These are phyloP conservation scores for Oikopleura vanhoeffeni DNA, from an alignment of 23 tunicate genomes.

Conservation along the genomic window DNA sequence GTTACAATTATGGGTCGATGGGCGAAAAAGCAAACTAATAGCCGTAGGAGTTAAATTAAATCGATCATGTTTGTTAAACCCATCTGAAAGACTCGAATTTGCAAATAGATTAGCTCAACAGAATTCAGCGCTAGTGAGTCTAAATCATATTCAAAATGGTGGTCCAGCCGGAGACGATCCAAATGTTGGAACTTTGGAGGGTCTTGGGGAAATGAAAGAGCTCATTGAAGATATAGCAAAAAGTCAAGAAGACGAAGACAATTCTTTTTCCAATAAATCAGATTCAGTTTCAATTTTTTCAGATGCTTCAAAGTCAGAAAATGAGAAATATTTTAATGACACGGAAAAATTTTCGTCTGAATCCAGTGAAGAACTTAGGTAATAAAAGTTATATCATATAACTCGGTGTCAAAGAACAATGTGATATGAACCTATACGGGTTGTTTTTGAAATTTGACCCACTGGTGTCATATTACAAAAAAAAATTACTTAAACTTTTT, in stretches of 20 bases:
- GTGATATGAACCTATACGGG: too few species aligned
- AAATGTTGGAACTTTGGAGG: neutral
- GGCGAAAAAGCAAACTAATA: too few species aligned
- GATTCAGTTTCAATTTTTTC: neutral
- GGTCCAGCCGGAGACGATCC: neutral
- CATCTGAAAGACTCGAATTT: neutral
- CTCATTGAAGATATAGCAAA: neutral
- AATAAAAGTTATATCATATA: too few species aligned
- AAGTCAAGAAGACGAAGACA: neutral
- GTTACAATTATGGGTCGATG: too few species aligned
- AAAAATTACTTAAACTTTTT: too few species aligned
- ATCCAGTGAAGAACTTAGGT: too few species aligned
- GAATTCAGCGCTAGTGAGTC: neutral
- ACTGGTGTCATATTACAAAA: too few species aligned
- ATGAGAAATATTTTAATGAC: neutral
- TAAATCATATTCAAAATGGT: neutral
- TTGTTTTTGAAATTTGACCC: too few species aligned
- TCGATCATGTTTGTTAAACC: too few species aligned
- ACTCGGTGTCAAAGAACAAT: too few species aligned
- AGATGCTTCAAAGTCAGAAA: neutral
- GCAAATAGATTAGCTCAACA: slow-evolving; percentile 6
- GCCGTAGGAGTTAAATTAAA: too few species aligned
- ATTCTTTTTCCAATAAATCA: neutral
- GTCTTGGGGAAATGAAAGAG: neutral
- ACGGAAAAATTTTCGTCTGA: too few species aligned